Evolutionary conservation across 2,797 vertebrate species (phyloP).

Genomic region (Eptatretus atami): DNA sequence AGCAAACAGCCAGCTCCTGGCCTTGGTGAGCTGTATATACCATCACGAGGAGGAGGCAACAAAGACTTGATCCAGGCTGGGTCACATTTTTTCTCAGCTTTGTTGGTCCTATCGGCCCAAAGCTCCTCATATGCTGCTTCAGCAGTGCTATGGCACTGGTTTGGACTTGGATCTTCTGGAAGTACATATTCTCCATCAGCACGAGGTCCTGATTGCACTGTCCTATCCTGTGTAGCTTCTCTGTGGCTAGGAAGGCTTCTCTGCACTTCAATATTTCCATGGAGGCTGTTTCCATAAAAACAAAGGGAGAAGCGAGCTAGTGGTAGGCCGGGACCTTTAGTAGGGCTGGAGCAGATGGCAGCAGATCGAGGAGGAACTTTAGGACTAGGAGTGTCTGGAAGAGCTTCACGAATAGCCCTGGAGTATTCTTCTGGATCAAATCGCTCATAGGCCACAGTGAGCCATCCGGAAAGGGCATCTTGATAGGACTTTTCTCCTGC

Average conservation of each 20-base stretch:
- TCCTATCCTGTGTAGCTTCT: background rate
- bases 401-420: conserved; percentile 49
- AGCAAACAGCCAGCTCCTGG: conserved; percentile 9
- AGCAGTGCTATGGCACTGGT: conserved; percentile 30
- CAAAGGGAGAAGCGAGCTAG: background rate
- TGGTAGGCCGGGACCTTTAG: background rate
- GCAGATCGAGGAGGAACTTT: conserved; percentile 10
- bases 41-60: background rate
- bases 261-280: background rate
- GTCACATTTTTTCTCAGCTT: conserved; percentile 8
- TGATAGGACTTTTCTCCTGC: conserved; percentile 30
- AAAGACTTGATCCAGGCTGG: background rate
- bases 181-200: background rate
- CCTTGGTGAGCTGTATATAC: background rate
- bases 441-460: conserved; percentile 31
- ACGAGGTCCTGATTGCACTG: background rate
- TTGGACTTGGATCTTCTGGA: conserved; percentile 17
- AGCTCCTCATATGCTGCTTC: conserved; percentile 90
- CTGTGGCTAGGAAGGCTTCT: background rate
- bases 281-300: background rate
- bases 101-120: conserved; percentile 34
- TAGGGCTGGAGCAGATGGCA: conserved; percentile 1
- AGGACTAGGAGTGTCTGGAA: conserved; percentile 44
- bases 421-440: conserved; percentile 81
- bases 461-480: conserved; percentile 37